Evolutionary conservation across 2,797 vertebrate species (phyloP).

Genomic region (Falco berigora): DNA sequence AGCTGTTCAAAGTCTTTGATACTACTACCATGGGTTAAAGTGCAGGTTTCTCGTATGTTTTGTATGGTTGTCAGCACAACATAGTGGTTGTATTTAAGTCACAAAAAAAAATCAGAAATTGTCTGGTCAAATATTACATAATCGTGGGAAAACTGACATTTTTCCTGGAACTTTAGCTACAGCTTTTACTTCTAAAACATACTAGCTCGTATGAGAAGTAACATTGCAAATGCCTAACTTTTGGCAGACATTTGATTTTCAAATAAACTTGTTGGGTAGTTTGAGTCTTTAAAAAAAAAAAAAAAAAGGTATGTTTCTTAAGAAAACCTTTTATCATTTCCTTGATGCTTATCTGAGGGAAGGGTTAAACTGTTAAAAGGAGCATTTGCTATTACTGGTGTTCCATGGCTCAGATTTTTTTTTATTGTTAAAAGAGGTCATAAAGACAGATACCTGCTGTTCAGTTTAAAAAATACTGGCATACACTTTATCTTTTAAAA

Average conservation of each 20-base stretch:
- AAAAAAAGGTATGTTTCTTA: neutral
- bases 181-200: conserved; percentile 24
- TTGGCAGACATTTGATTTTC: neutral
- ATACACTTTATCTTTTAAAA: neutral
- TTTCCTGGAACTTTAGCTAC: neutral
- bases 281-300: neutral
- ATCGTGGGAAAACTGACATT: neutral
- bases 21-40: conserved; percentile 34
- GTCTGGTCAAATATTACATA: neutral
- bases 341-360: too few relatives aligned
- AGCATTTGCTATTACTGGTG: neutral
- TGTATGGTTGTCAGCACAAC: neutral
- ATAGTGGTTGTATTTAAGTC: neutral
- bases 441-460: neutral
- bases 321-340: too few relatives aligned
- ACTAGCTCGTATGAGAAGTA: neutral
- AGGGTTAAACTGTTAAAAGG: neutral
- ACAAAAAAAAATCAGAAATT: neutral
- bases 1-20: conserved; percentile 19
- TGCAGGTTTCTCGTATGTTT: neutral
- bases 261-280: neutral
- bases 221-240: neutral
- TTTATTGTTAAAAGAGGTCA: neutral
- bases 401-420: neutral
- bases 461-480: neutral